phyloP scores from a whole-genome alignment of 2,797 vertebrate species.

The Tokudaia tokunoshimensis region DNA sequence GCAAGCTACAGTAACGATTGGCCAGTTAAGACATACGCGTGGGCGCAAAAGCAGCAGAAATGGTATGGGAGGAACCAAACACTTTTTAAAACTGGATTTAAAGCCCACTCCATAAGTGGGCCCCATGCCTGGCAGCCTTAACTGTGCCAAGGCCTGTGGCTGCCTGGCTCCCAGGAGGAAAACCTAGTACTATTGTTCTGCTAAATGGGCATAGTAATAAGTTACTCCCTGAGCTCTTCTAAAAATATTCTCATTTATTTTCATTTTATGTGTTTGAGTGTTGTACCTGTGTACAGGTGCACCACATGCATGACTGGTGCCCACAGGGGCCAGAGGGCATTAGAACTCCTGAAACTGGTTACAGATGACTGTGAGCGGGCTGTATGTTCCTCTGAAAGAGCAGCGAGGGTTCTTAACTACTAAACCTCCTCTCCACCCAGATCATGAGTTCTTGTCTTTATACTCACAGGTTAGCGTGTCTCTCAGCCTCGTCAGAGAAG shows the following conservation, averaged over 20 bases:
- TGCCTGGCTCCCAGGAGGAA: neutral
- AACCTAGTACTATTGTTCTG: neutral
- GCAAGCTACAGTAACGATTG: neutral
- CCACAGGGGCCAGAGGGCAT: neutral
- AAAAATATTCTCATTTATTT: neutral
- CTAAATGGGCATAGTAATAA: neutral
- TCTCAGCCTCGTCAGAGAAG: neutral
- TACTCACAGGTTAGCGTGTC: neutral
- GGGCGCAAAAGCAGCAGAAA: too few relatives aligned
- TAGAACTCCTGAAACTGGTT: neutral
- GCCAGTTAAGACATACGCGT: neutral
- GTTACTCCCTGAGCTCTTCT: too few relatives aligned
- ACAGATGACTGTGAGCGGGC: too few relatives aligned
- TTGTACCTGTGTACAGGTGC: neutral
- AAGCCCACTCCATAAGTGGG: neutral
- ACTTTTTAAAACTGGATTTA: neutral
- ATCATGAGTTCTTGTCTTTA: neutral
- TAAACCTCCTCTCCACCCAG: neutral
- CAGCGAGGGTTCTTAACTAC: neutral
- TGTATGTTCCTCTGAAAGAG: neutral
- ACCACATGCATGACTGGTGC: neutral
- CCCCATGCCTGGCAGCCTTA: neutral
- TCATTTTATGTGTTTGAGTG: neutral
- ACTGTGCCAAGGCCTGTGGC: neutral
- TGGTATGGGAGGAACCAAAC: neutral